These are phyloP conservation scores for Lagopus leucura DNA, from an alignment of 2,113 vertebrate species.

Conservation along the genomic window DNA sequence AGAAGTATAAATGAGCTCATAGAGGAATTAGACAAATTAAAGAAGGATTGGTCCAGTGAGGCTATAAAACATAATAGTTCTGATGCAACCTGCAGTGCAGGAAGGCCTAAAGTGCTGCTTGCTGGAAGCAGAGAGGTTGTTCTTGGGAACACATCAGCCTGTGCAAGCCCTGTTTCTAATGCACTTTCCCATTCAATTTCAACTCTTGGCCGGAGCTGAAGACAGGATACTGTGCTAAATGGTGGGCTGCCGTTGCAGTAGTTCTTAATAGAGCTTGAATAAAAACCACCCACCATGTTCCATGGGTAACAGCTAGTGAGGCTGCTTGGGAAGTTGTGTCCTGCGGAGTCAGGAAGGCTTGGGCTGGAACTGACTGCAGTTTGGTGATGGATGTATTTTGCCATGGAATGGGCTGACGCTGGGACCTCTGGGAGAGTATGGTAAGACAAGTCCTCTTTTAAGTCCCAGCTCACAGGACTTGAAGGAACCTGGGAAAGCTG, in stretches of 20 bases:
- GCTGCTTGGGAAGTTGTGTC: neutral
- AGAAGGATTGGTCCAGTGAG: slow-evolving; percentile 44
- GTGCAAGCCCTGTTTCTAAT: neutral
- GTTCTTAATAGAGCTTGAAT: neutral
- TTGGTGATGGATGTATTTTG: neutral
- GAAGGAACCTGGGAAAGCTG: neutral
- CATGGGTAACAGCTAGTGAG: neutral
- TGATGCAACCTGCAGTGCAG: slow-evolving; percentile 43
- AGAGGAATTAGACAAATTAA: slow-evolving; percentile 61
- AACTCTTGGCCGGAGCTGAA: neutral
- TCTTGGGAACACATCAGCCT: slow-evolving; percentile 28
- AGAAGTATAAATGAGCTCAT: slow-evolving; percentile 48
- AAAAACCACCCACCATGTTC: neutral
- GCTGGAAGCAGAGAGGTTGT: slow-evolving; percentile 23
- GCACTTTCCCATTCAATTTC: neutral
- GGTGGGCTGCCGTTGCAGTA: neutral
- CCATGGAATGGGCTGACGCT: neutral
- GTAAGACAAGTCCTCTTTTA: neutral
- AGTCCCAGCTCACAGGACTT: neutral
- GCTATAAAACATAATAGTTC: slow-evolving; percentile 59
- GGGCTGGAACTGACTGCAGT: neutral
- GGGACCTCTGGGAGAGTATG: neutral
- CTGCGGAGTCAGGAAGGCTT: neutral
- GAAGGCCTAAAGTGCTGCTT: slow-evolving; percentile 32
- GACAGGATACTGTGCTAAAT: accelerated